Evolutionary conservation across 2,888 invertebrate species (phyloP).

Genomic region (Ramazzottius varieornatus): DNA sequence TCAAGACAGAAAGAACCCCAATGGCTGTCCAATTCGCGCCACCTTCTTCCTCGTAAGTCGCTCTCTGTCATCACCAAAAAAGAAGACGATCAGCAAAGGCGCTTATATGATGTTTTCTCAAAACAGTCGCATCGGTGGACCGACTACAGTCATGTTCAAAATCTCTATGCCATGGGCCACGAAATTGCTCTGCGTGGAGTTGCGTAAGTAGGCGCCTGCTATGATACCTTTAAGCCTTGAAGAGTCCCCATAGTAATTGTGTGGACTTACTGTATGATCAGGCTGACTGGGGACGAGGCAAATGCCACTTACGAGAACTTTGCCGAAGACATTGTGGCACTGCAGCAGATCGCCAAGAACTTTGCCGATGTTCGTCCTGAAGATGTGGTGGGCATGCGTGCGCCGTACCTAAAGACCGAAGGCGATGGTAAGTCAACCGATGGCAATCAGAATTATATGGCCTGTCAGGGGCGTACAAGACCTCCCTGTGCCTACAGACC

Average conservation of each 20-base stretch:
- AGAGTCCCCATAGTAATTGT: background rate
- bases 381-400: constrained; percentile 1
- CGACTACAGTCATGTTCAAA: background rate
- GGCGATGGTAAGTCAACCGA: background rate
- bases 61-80: too few species aligned
- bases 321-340: background rate
- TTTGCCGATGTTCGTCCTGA: background rate
- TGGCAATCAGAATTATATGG: too few species aligned
- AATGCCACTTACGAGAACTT: background rate
- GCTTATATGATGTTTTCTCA: too few species aligned
- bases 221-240: background rate
- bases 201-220: background rate
- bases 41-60: too few species aligned
- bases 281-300: background rate
- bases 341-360: constrained; percentile 2
- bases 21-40: background rate
- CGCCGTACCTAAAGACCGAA: constrained; percentile 1
- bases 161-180: background rate
- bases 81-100: too few species aligned
- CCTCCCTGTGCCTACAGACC: background rate
- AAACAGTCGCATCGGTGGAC: constrained; percentile 1
- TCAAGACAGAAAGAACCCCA: background rate
- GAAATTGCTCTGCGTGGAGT: background rate
- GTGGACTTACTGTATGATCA: background rate
- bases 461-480: too few species aligned